A percentile compares a stretch with the other conserved stretches of the same genome.
Evolutionary conservation across 2,113 vertebrate genomes (phyloP).

Genomic region (pig (Sus scrofa)): T2T-Sscrofa CM000817.6:11345001-11345500

Average conservation of each 20-base stretch:
- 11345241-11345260: background rate
- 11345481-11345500: background rate
- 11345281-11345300: background rate
- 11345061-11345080: slow-evolving; percentile 42
- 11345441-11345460: background rate
- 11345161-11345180: background rate
- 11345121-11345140: slow-evolving; percentile 15
- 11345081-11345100: slow-evolving; percentile 45
- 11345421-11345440: background rate
- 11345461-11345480: background rate
- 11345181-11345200: background rate
- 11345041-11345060: slow-evolving; percentile 54
- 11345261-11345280: background rate
- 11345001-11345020: background rate
- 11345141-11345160: background rate
- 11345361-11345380: background rate
- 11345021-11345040: background rate
- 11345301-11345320: slow-evolving; percentile 31
- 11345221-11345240: background rate
- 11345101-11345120: background rate
- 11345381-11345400: background rate
- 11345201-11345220: background rate
- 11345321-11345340: background rate
- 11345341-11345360: background rate
- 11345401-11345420: background rate